These are phyloP conservation scores for Thereva unica DNA, from an alignment of 2,888 invertebrate genomes.

Conservation along the genomic window DNA sequence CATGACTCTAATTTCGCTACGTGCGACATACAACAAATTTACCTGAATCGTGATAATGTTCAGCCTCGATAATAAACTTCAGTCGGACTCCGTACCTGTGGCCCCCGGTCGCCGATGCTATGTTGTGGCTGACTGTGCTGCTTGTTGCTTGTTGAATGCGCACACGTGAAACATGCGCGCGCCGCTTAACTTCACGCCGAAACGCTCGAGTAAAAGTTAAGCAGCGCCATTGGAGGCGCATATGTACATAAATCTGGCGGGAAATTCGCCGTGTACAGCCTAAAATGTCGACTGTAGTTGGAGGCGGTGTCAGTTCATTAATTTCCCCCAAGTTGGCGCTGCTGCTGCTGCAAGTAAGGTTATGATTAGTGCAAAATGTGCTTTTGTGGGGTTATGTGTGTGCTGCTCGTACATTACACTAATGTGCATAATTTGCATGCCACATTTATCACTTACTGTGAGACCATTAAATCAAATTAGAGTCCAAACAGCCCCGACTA, in stretches of 20 bases:
- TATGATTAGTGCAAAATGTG: conserved; percentile 24
- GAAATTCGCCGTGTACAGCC: conserved; percentile 3
- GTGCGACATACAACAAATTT: conserved; percentile 14
- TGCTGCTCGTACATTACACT: conserved; percentile 23
- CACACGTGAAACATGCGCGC: not conserved
- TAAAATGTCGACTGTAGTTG: conserved; percentile 6
- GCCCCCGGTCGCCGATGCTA: too few species aligned
- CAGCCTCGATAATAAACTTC: conserved; percentile 2
- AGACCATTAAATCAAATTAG: conserved; percentile 36
- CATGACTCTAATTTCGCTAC: not conserved
- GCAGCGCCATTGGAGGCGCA: conserved; percentile 3
- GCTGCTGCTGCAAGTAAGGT: conserved; percentile 1
- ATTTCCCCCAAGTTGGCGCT: conserved; percentile 1
- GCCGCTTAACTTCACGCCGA: conserved; percentile 5
- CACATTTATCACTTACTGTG: conserved; percentile 36
- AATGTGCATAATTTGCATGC: conserved; percentile 37
- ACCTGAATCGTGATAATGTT: conserved; percentile 8
- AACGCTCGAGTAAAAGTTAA: conserved; percentile 13
- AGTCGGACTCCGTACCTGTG: not conserved
- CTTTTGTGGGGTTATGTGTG: not conserved
- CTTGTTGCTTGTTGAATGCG: not conserved
- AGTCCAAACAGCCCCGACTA: conserved; percentile 19
- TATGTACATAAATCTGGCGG: conserved; percentile 14
- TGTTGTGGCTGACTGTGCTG: not conserved
- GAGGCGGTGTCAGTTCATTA: conserved; percentile 27